Percentiles rank a stretch among this genome's conserved stretches.
phyloP scores from a whole-genome alignment of 2,888 invertebrate species.

The Cryptus armator region DNA sequence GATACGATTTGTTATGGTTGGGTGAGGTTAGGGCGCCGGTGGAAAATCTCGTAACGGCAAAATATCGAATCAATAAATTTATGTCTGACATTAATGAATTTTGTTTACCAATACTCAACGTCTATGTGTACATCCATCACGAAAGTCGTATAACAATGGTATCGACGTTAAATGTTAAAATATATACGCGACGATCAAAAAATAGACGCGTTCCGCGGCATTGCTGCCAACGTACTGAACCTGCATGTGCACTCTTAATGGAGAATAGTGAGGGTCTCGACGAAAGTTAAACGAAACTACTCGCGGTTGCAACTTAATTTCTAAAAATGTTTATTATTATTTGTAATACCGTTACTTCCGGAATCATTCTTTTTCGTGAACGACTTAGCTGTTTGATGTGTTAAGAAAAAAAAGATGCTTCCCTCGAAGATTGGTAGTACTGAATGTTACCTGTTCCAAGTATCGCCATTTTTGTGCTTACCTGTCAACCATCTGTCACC shows the following conservation, averaged over 20 bases:
- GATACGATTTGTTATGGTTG: no score
- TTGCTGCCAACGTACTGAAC: no score
- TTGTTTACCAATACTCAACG: conserved; percentile 88
- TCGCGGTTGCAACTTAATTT: no score
- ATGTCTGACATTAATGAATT: neutral
- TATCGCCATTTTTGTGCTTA: conserved; percentile 66
- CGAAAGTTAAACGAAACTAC: no score
- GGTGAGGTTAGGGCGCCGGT: neutral
- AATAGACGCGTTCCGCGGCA: neutral
- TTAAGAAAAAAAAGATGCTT: neutral
- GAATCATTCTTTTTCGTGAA: no score
- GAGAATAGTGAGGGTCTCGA: no score
- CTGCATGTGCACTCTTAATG: no score
- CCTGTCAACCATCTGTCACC: conserved; percentile 62
- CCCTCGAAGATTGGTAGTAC: conserved; percentile 53
- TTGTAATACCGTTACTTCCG: no score
- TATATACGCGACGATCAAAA: neutral
- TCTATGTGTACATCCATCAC: conserved; percentile 85
- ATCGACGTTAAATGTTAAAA: neutral
- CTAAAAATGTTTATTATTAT: no score
- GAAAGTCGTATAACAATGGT: neutral
- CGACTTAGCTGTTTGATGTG: no score
- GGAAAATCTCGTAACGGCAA: neutral
- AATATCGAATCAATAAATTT: neutral
- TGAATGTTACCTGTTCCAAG: conserved; percentile 55